Evolutionary conservation across 2,113 vertebrate genomes (phyloP).

Genomic region (Ammodramus savannarum): DNA sequence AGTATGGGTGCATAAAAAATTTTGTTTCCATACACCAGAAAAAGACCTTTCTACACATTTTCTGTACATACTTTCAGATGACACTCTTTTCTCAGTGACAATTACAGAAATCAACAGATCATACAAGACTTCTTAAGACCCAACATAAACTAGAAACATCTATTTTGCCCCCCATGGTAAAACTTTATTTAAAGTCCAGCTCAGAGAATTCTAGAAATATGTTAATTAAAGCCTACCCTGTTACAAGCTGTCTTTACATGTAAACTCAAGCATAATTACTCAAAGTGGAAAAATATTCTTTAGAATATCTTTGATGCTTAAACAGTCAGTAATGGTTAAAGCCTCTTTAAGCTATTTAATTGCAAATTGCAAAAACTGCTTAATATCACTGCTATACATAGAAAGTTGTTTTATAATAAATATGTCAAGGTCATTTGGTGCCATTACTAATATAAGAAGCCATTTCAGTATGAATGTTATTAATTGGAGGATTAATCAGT

Average conservation of each 20-base stretch:
- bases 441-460: not conserved
- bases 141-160: not conserved
- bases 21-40: not conserved
- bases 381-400: not conserved
- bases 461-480: constrained; percentile 7
- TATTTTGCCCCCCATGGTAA: not conserved
- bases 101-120: not conserved
- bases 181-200: not conserved
- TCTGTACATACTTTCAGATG: not conserved
- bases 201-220: not conserved
- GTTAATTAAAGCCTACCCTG: not conserved
- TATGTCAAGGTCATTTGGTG: constrained; percentile 33
- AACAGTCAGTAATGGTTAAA: not conserved
- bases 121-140: not conserved
- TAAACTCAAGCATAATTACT: not conserved
- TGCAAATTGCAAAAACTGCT: constrained; percentile 14
- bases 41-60: not conserved
- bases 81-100: not conserved
- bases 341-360: constrained; percentile 25
- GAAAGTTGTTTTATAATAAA: constrained; percentile 21
- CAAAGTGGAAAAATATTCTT: not conserved
- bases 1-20: not conserved
- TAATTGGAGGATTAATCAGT: constrained; percentile 41
- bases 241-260: not conserved
- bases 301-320: not conserved